Evolutionary conservation across 2,113 vertebrate genomes (phyloP), one percentile per base, ranked within the genome.

Genomic region (Epinephelus cyanopodus): DNA sequence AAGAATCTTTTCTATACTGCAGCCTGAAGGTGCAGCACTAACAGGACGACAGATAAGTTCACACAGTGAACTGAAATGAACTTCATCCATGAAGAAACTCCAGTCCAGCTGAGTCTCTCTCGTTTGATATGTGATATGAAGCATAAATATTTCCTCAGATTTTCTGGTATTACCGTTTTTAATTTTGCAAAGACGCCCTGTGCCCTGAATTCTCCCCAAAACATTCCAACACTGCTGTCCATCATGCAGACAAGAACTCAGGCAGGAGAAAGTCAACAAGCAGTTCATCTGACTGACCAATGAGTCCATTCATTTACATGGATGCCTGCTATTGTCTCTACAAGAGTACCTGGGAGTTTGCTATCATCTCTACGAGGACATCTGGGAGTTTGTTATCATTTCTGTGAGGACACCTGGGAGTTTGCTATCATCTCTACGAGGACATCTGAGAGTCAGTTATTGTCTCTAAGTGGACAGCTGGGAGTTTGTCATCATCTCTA

Each of bases 111-210:
- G 39, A 29, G 39, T 42, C 39, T 42, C 39, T 39, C 47, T 23
- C 47, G 3, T 42, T 45, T 56, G 58, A 81, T 27, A 50, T 6
- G 47, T 65, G 54, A 87, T 17, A 65, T 7, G 9, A n/a, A 65
- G 29, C 74, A 47, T 14, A 33, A 89, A 77, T 79, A 82, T 64
- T 79, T 68, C 64, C 62, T 53, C 29, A 13, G 29, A 64, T 82
- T 79, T 79, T 76, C 61, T 27, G 48, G 81, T 70, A 76, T 81
- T 48, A 37, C 2, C 6, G 13, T 29, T 77, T 83, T 85, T 23
- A 18, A 14, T 76, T 70, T 68, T 77, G 50, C 56, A 63, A 72
- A 82, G 60, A 77, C 33, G 6, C 54, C 62, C 9, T 42, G 62
- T 52, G 66, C 53, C 42, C 79, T 71, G 70, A 37, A 67, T 77